Conservation (phyloP, 2,888 invertebrate genomes). For the Hydriomena furcata region DNA sequence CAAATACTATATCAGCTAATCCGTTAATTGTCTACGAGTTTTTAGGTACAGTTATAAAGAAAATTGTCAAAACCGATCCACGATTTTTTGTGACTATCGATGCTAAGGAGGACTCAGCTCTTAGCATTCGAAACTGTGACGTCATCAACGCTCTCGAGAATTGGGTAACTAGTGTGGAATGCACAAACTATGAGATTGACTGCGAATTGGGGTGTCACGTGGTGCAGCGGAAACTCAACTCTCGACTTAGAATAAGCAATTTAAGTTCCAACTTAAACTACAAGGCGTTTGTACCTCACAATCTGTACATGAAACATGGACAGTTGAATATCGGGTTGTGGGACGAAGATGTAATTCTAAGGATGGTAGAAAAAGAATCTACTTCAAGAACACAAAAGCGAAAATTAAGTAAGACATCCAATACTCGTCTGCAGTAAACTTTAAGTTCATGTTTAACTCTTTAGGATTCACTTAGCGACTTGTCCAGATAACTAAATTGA, state of each 20-base stretch:
- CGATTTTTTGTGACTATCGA: neutral
- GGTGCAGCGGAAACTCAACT: slow-evolving; percentile 9
- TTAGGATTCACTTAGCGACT: too few species aligned
- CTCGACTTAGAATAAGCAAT: neutral
- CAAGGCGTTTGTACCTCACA: slow-evolving; percentile 5
- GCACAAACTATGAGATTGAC: slow-evolving; percentile 3
- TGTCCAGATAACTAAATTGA: too few species aligned
- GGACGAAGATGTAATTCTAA: neutral
- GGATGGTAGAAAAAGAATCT: neutral
- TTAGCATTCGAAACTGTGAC: neutral
- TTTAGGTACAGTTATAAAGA: neutral
- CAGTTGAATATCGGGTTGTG: neutral
- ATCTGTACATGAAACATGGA: neutral
- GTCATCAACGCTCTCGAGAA: neutral
- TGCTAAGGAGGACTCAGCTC: neutral
- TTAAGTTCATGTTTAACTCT: too few species aligned
- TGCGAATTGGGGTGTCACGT: slow-evolving; percentile 14
- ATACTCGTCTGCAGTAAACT: too few species aligned
- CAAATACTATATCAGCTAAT: neutral
- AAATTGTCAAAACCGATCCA: neutral
- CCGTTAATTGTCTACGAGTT: neutral
- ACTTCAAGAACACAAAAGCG: neutral
- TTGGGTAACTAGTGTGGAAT: slow-evolving; percentile 3
- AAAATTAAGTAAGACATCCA: too few species aligned
- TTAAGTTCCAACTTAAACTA: neutral